Base-by-base conservation (phyloP, 2,797 vertebrate genomes). In the Anisognathus igniventris region DNA sequence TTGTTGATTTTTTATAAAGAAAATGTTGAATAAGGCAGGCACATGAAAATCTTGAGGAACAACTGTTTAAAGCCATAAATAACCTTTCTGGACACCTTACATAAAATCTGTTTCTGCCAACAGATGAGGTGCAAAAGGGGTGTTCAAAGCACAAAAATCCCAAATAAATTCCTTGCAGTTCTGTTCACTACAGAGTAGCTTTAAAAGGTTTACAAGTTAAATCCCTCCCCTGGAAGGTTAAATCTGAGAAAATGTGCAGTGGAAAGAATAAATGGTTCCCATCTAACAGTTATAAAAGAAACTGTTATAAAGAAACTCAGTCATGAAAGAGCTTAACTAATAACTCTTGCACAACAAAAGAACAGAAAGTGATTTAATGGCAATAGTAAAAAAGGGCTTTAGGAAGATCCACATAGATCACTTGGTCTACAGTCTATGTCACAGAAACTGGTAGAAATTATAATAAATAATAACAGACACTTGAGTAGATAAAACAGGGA, bases 261-360 rank as follows among this genome's bases (percentile, higher is more conserved):
- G 35, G 72, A 86, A 93, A 91, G 45, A 89, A 94, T 78, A 92
- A 96, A 70, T 25, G 31, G 15, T 62, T 95, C 47, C 28, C 54
- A 67, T 89, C 47, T 77, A 83, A 54, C 42, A 80, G 37, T 42
- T 79, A 79, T 57, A 83, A 71, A 77, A 71, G 30, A 71, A 86
- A 67, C 42, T 67, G 23, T 66, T 89, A 73, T 31, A 88, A 89
- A 80, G 68, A 74, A 90, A 83, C 33, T 86, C 65, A 74, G 73
- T 61, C 39, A 72, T 30, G 33, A 86, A 91, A 86, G 35, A 74
- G 23, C 37, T 93, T 61, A 83, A 71, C 65, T 87, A 85, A 50
- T 89, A 96, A 91, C 23, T 83, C 75, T 77, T 90, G 48, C 64
- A 91, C 42, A 91, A 82, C 56, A 73, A 67, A 91, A 88, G 68